Percentiles rank a stretch among this genome's conserved stretches.
Conservation (phyloP, 2,797 vertebrate genomes). For the Lagocephalus sceleratus region DNA sequence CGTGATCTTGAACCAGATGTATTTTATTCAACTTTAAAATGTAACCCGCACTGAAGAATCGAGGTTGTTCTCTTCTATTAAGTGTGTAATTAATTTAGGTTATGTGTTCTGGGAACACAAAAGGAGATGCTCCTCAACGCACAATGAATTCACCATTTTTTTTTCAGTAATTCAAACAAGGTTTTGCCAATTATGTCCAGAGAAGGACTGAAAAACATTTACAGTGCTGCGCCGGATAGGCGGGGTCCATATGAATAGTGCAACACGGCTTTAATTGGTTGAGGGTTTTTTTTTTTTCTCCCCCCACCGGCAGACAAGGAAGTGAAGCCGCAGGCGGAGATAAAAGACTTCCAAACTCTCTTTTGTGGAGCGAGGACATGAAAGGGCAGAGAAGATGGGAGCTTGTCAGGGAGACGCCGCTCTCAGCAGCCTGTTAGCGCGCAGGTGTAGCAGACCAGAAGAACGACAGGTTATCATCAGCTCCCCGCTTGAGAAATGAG, state of each 20-base stretch:
- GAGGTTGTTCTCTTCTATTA: background rate
- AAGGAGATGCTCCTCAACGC: constrained; percentile 21
- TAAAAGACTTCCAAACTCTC: constrained; percentile 74
- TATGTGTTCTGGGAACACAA: constrained; percentile 8
- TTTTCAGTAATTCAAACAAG: constrained; percentile 18
- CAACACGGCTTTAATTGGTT: constrained; percentile 67
- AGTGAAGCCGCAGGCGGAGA: constrained; percentile 69
- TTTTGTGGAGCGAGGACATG: constrained; percentile 74
- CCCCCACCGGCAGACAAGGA: constrained; percentile 48
- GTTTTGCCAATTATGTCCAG: constrained; percentile 50
- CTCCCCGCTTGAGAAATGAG: constrained; percentile 63
- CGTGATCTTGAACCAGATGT: no score
- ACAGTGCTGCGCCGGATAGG: constrained; percentile 49
- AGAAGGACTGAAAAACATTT: constrained; percentile 51
- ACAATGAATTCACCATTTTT: constrained; percentile 17
- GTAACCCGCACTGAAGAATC: background rate
- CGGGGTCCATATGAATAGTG: constrained; percentile 54
- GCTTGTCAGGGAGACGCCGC: constrained; percentile 64
- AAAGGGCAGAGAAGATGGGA: constrained; percentile 71
- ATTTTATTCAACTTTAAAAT: background rate
- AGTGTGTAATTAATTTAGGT: background rate
- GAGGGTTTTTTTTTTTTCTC: constrained; percentile 43
- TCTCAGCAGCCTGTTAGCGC: constrained; percentile 63
- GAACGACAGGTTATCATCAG: constrained; percentile 67
- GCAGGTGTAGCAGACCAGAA: constrained; percentile 70